Conservation (phyloP, 2,888 invertebrate genomes). For the Apodemia zela region DNA sequence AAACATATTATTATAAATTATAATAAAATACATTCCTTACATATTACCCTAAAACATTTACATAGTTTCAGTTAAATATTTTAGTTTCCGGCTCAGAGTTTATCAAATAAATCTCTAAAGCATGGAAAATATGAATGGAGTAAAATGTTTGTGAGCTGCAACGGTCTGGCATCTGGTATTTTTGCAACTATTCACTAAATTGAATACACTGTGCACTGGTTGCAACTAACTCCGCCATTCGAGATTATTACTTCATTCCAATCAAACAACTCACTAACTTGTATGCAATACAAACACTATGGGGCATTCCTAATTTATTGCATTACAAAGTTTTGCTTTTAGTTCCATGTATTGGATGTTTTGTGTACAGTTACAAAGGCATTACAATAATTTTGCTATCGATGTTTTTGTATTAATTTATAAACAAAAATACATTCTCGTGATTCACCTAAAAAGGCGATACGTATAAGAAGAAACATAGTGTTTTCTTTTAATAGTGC, state of each 20-base stretch:
- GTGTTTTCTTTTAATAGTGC: too few species aligned
- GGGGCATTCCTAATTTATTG: slow-evolving; percentile 3
- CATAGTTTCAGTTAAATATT: background rate
- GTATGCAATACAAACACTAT: slow-evolving; percentile 12
- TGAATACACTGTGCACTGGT: slow-evolving; percentile 34
- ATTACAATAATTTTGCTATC: too few species aligned
- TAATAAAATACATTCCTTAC: background rate
- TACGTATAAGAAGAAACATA: too few species aligned
- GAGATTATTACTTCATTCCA: slow-evolving; percentile 33
- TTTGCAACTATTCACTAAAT: slow-evolving; percentile 44
- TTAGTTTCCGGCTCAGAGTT: background rate
- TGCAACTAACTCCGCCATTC: slow-evolving; percentile 30
- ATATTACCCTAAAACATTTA: background rate
- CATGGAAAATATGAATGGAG: slow-evolving; percentile 6
- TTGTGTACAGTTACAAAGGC: too few species aligned
- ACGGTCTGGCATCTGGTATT: slow-evolving; percentile 31
- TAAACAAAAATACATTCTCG: too few species aligned
- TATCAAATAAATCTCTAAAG: slow-evolving; percentile 10
- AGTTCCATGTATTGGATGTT: too few species aligned
- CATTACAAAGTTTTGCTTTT: background rate
- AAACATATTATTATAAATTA: background rate
- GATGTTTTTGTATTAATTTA: too few species aligned
- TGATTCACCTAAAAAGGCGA: too few species aligned
- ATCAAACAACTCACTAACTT: slow-evolving; percentile 22
- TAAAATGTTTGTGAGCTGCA: slow-evolving; percentile 16